Evolutionary conservation across 2,888 invertebrate species (phyloP), one percentile per base, ranked within the genome.

Genomic region (Pristionchus exspectatus): DNA sequence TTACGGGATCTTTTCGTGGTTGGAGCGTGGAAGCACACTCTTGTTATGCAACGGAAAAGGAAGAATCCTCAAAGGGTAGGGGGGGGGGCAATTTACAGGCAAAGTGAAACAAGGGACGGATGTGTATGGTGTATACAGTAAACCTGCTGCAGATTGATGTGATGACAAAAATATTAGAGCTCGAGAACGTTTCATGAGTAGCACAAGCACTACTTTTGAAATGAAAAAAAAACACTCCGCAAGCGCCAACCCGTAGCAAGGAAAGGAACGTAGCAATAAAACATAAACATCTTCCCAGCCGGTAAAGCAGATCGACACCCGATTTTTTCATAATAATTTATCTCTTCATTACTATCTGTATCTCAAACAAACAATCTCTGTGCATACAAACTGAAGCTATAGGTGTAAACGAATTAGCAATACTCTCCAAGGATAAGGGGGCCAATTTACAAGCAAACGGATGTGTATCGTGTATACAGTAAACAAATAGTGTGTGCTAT

Each of bases 391-490:
- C 38, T 38, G 38, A 38, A 38, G 38, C 38, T 38, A n/a, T n/a
- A 38, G 38, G 44, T 50, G 77, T 44, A 50, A 44, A 50, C n/a
- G n/a, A 81, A 50, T 74, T 10, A 30, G 69, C 24, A 69, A 12
- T 21, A 24, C 59, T 30, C 10, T 69, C 69, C 59, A 21, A 59
- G 38, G 21, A 59, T 24, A 56, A 27, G 69, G 30, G 50, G 50
- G n/a, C n/a, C 77, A 81, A 81, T 81, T 81, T 81, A 81, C 77
- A 81, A n/a, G 77, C 77, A 81, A 81, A 5, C 30, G 69, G 38
- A 24, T 21, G 74, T 74, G 27, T 38, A 50, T n/a, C 7, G 30
- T 12, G 50, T 9, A n/a, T 14, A 81, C 14, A 21, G 81, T 9
- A 50, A 50, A 50, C n/a, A 38, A 38, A 38, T 2, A 74, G 33